Evolutionary conservation across 2,888 invertebrate species (phyloP).

Genomic region (Cybosia mesomella): DNA sequence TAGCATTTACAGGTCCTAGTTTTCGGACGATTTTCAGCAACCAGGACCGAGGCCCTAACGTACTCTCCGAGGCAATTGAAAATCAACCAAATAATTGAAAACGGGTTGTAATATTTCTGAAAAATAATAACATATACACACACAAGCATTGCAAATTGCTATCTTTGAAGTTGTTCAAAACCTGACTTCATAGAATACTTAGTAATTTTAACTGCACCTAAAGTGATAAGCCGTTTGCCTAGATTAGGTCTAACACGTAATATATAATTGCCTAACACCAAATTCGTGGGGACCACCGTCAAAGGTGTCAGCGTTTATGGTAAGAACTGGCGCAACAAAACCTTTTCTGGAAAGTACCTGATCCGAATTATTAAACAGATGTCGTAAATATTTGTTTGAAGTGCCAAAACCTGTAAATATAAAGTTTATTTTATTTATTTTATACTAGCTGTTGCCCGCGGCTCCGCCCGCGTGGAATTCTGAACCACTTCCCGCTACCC

Average conservation of each 20-base stretch:
- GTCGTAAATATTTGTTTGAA: background rate
- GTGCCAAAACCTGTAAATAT: background rate
- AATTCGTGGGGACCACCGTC: background rate
- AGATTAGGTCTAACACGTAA: background rate
- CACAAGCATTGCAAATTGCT: background rate
- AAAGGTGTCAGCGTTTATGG: conserved; percentile 6
- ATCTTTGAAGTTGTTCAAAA: background rate
- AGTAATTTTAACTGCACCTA: background rate
- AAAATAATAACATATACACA: background rate
- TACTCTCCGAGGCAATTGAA: no score
- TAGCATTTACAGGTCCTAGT: no score
- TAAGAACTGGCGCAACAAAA: background rate
- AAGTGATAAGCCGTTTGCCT: conserved; percentile 1
- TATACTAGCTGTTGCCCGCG: no score
- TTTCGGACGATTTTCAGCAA: no score
- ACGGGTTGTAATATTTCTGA: no score
- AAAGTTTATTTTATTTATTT: no score
- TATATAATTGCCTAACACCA: conserved; percentile 6
- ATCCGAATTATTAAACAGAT: conserved; percentile 8
- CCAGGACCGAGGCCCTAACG: no score
- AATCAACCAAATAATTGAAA: no score
- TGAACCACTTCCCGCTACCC: no score
- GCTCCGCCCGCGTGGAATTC: no score
- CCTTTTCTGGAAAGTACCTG: conserved; percentile 13
- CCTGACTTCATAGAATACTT: conserved; percentile 5